phyloP scores from a whole-genome alignment of 2,888 invertebrate species.

The Drosophila setosimentum region DNA sequence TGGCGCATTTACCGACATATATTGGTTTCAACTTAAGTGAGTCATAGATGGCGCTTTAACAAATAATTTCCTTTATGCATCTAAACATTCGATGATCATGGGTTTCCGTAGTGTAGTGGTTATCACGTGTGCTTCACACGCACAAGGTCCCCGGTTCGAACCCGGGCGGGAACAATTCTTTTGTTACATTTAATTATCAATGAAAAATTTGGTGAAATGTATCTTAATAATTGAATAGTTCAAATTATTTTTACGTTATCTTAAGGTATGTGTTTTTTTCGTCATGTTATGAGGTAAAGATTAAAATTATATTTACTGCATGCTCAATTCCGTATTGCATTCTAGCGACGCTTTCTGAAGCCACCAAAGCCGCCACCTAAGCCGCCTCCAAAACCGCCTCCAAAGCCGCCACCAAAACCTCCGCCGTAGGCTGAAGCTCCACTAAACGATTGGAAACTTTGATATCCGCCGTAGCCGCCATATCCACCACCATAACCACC shows the following conservation, averaged over 20 bases:
- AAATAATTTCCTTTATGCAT: rapidly evolving
- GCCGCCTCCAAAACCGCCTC: slow-evolving; percentile 45
- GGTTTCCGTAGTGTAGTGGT: slow-evolving; percentile 84
- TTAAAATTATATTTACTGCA: neutral
- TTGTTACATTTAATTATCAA: neutral
- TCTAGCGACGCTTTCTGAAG: slow-evolving; percentile 24
- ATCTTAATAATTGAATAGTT: no score
- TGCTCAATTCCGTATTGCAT: neutral
- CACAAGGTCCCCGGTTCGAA: slow-evolving; percentile 85
- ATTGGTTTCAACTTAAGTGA: neutral
- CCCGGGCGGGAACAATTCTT: slow-evolving; percentile 83
- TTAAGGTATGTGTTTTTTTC: neutral
- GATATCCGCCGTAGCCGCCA: slow-evolving; percentile 20
- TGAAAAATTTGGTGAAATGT: no score
- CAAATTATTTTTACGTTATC: neutral
- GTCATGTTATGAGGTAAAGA: neutral
- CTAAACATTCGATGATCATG: rapidly evolving
- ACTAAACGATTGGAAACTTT: neutral
- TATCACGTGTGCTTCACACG: slow-evolving; percentile 85
- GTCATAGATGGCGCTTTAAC: slow-evolving; percentile 44
- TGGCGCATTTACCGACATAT: neutral
- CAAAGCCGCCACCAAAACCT: slow-evolving; percentile 30
- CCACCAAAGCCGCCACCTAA: slow-evolving; percentile 39
- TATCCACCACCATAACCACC: slow-evolving; percentile 41
- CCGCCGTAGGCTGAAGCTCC: neutral